A percentile compares a stretch with the other conserved stretches of the same genome.
Conservation (phyloP, 2,888 invertebrate genomes). For the Drosophila mimica region DNA sequence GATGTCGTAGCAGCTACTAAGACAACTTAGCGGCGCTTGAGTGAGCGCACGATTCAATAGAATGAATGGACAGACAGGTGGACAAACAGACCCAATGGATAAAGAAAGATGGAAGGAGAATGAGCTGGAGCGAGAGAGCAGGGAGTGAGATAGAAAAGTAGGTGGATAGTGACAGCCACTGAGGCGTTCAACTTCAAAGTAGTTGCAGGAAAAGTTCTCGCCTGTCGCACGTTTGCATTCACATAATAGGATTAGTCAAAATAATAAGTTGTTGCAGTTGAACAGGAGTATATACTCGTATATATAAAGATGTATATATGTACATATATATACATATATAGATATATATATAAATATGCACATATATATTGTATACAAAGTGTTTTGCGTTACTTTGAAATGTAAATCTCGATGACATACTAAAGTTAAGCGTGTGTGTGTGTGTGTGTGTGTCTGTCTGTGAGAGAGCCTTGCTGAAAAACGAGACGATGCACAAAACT, state of each 20-base stretch:
- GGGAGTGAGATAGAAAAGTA: constrained; percentile 14
- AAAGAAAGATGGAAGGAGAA: background rate
- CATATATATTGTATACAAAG: background rate
- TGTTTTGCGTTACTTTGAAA: constrained; percentile 58
- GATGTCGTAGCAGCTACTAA: constrained; percentile 51
- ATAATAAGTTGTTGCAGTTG: constrained; percentile 70
- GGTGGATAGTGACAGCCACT: constrained; percentile 51
- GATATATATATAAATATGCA: background rate
- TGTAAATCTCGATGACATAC: constrained; percentile 68
- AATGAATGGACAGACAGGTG: constrained; percentile 61
- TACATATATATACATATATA: background rate
- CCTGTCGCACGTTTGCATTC: constrained; percentile 77
- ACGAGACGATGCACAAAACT: background rate
- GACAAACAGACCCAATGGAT: constrained; percentile 44
- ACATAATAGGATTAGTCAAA: constrained; percentile 79
- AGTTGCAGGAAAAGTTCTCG: constrained; percentile 69
- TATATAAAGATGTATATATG: background rate
- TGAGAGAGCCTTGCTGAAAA: constrained; percentile 1
- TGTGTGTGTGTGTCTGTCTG: background rate
- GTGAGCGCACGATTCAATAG: constrained; percentile 75
- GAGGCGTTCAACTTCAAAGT: constrained; percentile 74
- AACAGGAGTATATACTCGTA: constrained; percentile 33
- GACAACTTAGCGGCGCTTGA: constrained; percentile 75
- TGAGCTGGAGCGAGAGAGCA: background rate
- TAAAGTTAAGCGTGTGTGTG: constrained; percentile 33